Base-by-base conservation (phyloP, 2,113 vertebrate genomes). In the Oryzias curvinotus region DNA sequence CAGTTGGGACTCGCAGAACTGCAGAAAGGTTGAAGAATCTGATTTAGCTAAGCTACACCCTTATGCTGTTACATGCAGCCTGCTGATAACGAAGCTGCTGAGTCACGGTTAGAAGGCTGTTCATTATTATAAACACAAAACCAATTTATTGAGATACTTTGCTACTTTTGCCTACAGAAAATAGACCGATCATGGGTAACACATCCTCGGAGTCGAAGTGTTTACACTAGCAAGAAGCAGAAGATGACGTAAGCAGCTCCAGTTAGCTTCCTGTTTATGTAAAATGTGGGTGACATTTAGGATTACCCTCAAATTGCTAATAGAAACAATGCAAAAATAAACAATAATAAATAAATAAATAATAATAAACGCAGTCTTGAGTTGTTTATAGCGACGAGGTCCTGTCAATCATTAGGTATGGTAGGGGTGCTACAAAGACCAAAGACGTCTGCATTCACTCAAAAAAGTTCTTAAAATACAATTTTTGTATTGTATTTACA, bases 21-120 rank as follows among this genome's bases (percentile, higher is more conserved):
- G 15, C 41, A 42, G n/a, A 36, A 28, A 55, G 30, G 62, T 7
- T 8, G 14, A 44, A 17, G 21, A 26, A 7, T 25, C 41, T 64
- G 7, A 4, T 8, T 18, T 49, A 71, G 58, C 52, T 43, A 55
- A 73, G 58, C 70, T 81, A 87, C 87, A 83, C 89, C 89, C 86
- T 69, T 42, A 62, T 72, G 71, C 77, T 61, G 76, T 23, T 60
- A 77, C 49, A 43, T 82, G 79, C 48, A 55, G 5, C 13, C 10
- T 52, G 19, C 83, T 69, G 87, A 90, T 90, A 90, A 86, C 68
- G 73, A 25, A 4, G n/a, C n/a, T 60, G 73, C 41, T 14, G 15
- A 78, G 61, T 82, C 71, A 78, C 42, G 60, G n/a, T 60, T 25
- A 42, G 4, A 23, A 26, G 13, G 56, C 19, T 23, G 52, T 19